A percentile compares a stretch with the other conserved stretches of the same genome.
These are phyloP conservation scores for Cebus imitator DNA, from an alignment of 2,113 vertebrate genomes.

Conservation along the genomic window DNA sequence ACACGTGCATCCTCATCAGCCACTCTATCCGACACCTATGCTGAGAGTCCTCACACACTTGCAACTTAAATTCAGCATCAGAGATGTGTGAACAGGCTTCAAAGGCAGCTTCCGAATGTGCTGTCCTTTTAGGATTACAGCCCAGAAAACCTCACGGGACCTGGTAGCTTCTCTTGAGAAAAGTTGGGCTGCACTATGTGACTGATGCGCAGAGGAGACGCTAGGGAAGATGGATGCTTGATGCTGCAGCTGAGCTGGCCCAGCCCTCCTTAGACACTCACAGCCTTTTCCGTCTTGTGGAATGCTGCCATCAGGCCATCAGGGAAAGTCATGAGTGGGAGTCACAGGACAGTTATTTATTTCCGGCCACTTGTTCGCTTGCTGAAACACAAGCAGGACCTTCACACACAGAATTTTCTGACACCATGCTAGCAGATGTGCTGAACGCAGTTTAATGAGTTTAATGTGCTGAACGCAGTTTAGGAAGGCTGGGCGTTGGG, in stretches of 20 bases:
- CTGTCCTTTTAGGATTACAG: background rate
- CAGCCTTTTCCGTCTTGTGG: background rate
- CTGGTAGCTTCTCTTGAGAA: background rate
- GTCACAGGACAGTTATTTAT: background rate
- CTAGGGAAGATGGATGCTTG: background rate
- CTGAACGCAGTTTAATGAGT: background rate
- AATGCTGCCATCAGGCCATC: background rate
- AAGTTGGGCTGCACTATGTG: background rate
- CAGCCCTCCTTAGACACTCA: background rate
- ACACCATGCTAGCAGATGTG: background rate
- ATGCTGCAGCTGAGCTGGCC: background rate
- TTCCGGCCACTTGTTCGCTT: background rate
- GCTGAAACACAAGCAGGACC: background rate
- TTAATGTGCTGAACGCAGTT: background rate
- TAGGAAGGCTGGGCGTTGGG: rapidly evolving
- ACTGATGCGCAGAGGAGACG: background rate
- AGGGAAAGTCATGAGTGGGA: background rate
- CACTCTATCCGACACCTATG: background rate
- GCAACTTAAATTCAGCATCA: background rate
- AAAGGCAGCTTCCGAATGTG: background rate
- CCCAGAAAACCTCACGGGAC: background rate
- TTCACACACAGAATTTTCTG: background rate
- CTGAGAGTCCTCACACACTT: background rate
- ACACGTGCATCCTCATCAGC: background rate
- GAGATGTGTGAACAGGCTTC: constrained; percentile 16